Evolutionary conservation across 2,797 vertebrate genomes (phyloP).

Genomic region (Picus viridis): DNA sequence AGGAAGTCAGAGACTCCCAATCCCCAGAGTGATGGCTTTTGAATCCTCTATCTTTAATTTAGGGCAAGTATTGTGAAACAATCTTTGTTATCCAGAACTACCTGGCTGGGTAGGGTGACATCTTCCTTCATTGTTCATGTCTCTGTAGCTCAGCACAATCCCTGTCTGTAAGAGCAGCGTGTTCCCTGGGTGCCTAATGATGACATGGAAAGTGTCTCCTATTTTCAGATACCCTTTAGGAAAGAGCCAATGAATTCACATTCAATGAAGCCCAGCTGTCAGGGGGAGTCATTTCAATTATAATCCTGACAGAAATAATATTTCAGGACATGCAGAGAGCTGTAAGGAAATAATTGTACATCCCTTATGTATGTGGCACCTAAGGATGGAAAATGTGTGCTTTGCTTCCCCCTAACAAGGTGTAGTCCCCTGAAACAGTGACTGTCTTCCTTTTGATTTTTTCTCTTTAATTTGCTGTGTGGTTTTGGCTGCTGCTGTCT

Average conservation of each 20-base stretch:
- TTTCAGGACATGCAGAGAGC: neutral
- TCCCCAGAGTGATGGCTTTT: neutral
- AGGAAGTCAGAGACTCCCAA: neutral
- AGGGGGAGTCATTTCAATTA: slow-evolving; percentile 28
- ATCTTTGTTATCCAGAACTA: neutral
- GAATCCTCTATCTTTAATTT: neutral
- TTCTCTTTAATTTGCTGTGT: neutral
- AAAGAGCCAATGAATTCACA: slow-evolving; percentile 49
- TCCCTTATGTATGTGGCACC: slow-evolving; percentile 56
- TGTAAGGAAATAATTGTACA: slow-evolving; percentile 29
- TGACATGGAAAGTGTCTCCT: neutral
- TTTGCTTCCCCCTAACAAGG: neutral
- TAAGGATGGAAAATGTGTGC: neutral
- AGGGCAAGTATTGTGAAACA: neutral
- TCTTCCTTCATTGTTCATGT: neutral
- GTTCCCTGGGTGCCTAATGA: neutral
- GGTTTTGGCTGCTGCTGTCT: slow-evolving; percentile 1
- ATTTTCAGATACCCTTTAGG: neutral
- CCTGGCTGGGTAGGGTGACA: neutral
- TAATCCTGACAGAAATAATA: slow-evolving; percentile 23
- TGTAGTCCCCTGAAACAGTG: neutral
- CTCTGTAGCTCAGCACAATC: neutral
- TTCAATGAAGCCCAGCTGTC: slow-evolving; percentile 28
- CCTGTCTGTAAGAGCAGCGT: neutral
- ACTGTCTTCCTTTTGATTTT: neutral